phyloP scores from a whole-genome alignment of 2,113 vertebrate genomes.

The Lepus europaeus region DNA sequence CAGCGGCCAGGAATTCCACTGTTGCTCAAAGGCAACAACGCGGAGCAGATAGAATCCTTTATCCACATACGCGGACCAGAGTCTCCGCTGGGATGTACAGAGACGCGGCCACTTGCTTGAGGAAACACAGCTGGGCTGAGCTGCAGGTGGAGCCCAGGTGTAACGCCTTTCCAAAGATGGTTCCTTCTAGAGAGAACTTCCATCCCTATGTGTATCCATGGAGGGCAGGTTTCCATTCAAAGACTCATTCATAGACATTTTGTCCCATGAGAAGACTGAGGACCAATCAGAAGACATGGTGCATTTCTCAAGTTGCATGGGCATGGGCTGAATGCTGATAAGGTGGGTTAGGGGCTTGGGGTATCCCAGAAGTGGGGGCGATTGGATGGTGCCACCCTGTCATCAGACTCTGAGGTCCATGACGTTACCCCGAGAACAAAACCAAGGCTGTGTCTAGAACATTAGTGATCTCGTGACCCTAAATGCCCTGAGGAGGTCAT shows the following conservation, averaged over 20 bases:
- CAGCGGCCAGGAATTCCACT: no score
- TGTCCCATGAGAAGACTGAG: background rate
- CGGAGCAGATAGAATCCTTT: background rate
- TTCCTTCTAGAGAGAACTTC: background rate
- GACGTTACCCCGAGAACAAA: constrained; percentile 6
- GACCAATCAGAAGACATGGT: background rate
- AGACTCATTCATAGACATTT: background rate
- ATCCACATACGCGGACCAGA: background rate
- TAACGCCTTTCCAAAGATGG: background rate
- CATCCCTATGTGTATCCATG: background rate
- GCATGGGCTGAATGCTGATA: background rate
- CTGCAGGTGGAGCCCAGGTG: background rate
- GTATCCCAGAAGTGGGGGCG: background rate
- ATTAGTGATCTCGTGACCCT: background rate
- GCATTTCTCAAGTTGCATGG: no score
- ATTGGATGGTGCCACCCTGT: background rate
- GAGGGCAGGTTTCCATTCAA: background rate
- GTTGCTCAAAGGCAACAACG: background rate
- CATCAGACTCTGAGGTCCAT: background rate
- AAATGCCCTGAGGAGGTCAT: background rate
- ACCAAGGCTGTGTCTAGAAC: background rate
- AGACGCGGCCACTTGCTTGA: background rate
- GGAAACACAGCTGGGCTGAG: background rate
- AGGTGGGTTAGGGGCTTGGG: background rate
- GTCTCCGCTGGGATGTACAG: background rate